These are phyloP conservation scores for Mycetomoellerius zeteki DNA, from an alignment of 1,140 invertebrate genomes.

Conservation along the genomic window DNA sequence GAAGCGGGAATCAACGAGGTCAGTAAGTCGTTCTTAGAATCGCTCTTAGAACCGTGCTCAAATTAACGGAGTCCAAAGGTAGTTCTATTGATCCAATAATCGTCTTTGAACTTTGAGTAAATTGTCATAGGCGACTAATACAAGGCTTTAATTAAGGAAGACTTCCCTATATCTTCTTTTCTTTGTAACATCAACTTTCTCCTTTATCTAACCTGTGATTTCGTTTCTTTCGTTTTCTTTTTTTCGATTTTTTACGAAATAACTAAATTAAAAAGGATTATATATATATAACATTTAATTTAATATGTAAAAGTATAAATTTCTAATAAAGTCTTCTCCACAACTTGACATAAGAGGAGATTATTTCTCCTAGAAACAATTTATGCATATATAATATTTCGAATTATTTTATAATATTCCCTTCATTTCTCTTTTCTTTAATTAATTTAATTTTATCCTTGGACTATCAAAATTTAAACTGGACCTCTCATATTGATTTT, in stretches of 20 bases:
- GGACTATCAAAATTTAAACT: too few relatives aligned
- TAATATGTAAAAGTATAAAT: background rate
- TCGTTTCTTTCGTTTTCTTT: background rate
- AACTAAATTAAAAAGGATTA: constrained; percentile 23
- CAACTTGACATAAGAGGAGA: too few relatives aligned
- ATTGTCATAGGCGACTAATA: constrained; percentile 50
- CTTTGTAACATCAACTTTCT: constrained; percentile 5
- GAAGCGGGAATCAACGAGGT: constrained; percentile 33
- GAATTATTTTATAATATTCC: too few relatives aligned
- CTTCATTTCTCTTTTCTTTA: too few relatives aligned
- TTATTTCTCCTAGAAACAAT: too few relatives aligned
- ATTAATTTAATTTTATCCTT: too few relatives aligned
- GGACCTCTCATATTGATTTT: too few relatives aligned
- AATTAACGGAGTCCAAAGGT: constrained; percentile 40
- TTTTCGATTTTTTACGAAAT: background rate
- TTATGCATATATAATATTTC: too few relatives aligned
- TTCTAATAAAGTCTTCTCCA: background rate
- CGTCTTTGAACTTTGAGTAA: constrained; percentile 49
- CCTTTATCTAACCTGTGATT: background rate
- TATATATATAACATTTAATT: background rate
- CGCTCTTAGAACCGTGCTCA: constrained; percentile 22
- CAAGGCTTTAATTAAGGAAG: constrained; percentile 54
- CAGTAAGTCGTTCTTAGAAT: constrained; percentile 48
- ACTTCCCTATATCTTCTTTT: background rate
- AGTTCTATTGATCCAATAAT: constrained; percentile 53